These are phyloP conservation scores for Sigmodon hispidus DNA, from an alignment of 2,113 vertebrate genomes.

Conservation along the genomic window DNA sequence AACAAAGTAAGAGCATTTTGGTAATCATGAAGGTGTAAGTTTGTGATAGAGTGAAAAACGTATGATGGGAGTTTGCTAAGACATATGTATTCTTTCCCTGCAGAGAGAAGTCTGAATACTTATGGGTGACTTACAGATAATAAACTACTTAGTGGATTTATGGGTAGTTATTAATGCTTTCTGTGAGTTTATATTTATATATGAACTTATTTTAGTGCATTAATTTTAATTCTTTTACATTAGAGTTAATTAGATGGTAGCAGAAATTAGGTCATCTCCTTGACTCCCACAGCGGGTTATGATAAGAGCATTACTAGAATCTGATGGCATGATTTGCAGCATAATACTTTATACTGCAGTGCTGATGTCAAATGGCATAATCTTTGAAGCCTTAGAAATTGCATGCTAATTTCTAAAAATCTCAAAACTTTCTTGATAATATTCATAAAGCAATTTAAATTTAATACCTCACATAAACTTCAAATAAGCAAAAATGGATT, in stretches of 20 bases:
- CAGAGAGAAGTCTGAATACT: neutral
- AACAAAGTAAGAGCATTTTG: neutral
- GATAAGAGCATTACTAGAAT: constrained; percentile 35
- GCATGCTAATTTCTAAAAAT: constrained; percentile 5
- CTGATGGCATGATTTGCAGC: neutral
- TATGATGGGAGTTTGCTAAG: neutral
- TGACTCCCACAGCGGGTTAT: neutral
- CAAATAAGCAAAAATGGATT: constrained; percentile 22
- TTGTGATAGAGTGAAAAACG: neutral
- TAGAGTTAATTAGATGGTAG: neutral
- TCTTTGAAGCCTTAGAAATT: neutral
- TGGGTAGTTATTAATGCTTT: neutral
- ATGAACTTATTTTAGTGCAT: neutral
- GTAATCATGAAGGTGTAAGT: neutral
- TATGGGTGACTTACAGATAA: neutral
- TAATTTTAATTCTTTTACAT: constrained; percentile 16
- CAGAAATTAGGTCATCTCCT: neutral
- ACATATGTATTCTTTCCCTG: neutral
- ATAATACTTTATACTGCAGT: neutral
- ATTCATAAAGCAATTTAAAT: neutral
- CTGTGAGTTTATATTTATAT: neutral
- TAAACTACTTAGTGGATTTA: neutral
- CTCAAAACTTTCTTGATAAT: constrained; percentile 23
- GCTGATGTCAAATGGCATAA: neutral
- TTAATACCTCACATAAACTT: neutral